Percentiles rank a stretch among this genome's conserved stretches.
Evolutionary conservation across 1,140 invertebrate species (phyloP).

Genomic region (Himalopsyche phryganea): DNA sequence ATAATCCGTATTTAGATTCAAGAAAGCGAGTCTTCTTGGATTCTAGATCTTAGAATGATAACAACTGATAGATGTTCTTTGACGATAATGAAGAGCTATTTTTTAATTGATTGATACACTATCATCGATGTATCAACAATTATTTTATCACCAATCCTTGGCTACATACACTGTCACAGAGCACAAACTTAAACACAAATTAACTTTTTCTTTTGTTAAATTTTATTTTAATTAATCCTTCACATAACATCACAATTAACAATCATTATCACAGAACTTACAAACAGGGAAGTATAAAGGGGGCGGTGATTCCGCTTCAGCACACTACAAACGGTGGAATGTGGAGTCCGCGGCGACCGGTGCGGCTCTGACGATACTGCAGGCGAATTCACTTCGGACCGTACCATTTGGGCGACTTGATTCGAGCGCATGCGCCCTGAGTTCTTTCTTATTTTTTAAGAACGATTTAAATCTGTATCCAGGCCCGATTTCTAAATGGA

Average conservation of each 20-base stretch:
- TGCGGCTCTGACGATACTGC: slow-evolving; percentile 49
- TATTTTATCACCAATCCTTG: too few relatives aligned
- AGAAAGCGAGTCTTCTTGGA: too few relatives aligned
- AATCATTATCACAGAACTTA: slow-evolving; percentile 20
- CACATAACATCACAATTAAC: neutral
- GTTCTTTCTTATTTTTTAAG: slow-evolving; percentile 7
- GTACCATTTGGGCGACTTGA: slow-evolving; percentile 2
- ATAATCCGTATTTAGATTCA: too few relatives aligned
- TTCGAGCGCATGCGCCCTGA: slow-evolving; percentile 13
- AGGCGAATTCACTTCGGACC: slow-evolving; percentile 10
- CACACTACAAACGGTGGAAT: slow-evolving; percentile 47
- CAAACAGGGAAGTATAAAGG: slow-evolving; percentile 25
- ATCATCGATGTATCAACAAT: too few relatives aligned
- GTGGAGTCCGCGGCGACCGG: slow-evolving; percentile 54
- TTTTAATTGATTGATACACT: too few relatives aligned
- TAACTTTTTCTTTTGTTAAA: too few relatives aligned
- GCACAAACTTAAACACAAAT: too few relatives aligned
- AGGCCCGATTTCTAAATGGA: slow-evolving; percentile 33
- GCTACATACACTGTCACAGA: too few relatives aligned
- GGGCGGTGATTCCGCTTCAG: slow-evolving; percentile 27
- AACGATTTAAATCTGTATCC: slow-evolving; percentile 33
- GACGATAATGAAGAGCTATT: too few relatives aligned
- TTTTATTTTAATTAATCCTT: too few relatives aligned
- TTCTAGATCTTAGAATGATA: too few relatives aligned
- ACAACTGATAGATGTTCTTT: too few relatives aligned